Percentiles rank a stretch among this genome's conserved stretches.
Evolutionary conservation across 2,888 invertebrate genomes (phyloP).

Genomic region (Cantharis rufa): DNA sequence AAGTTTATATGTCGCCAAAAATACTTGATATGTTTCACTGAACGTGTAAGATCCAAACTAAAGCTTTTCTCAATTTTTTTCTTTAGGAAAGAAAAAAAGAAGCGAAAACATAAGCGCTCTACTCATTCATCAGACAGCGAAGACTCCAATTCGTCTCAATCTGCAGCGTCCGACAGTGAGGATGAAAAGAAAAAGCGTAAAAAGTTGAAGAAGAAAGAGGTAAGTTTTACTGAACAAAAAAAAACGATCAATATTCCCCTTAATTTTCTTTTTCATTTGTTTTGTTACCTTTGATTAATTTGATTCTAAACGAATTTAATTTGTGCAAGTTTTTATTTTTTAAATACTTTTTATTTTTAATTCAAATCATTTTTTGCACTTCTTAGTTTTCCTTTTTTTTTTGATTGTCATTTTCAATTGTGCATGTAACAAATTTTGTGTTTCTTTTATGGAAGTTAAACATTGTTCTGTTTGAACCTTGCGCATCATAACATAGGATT

Average conservation of each 20-base stretch:
- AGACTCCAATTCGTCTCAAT: conserved; percentile 41
- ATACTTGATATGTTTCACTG: not conserved
- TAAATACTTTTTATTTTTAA: not conserved
- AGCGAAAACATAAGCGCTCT: conserved; percentile 48
- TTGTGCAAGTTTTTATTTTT: not conserved
- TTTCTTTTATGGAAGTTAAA: conserved; percentile 60
- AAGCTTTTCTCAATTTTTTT: not conserved
- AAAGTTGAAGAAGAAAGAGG: conserved; percentile 57
- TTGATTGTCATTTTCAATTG: conserved; percentile 30
- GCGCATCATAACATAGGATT: conserved; percentile 74
- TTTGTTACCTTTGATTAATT: conserved; percentile 9
- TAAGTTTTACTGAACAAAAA: conserved; percentile 38
- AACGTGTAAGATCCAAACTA: not conserved
- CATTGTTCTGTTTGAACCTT: conserved; percentile 75
- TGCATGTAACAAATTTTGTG: conserved; percentile 46
- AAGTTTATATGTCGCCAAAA: conserved; percentile 13
- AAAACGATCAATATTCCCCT: not conserved
- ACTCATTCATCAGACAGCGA: conserved; percentile 45
- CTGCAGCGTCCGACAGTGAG: conserved; percentile 54
- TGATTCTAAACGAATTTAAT: not conserved
- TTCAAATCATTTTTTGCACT: not conserved
- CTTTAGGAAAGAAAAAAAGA: conserved; percentile 52
- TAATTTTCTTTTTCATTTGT: conserved; percentile 14
- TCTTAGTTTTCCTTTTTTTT: not conserved
- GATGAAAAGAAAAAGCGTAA: conserved; percentile 58